Evolutionary conservation across 2,888 invertebrate genomes (phyloP), one percentile per base, ranked within the genome.

Genomic region (Troides aeacus): DNA sequence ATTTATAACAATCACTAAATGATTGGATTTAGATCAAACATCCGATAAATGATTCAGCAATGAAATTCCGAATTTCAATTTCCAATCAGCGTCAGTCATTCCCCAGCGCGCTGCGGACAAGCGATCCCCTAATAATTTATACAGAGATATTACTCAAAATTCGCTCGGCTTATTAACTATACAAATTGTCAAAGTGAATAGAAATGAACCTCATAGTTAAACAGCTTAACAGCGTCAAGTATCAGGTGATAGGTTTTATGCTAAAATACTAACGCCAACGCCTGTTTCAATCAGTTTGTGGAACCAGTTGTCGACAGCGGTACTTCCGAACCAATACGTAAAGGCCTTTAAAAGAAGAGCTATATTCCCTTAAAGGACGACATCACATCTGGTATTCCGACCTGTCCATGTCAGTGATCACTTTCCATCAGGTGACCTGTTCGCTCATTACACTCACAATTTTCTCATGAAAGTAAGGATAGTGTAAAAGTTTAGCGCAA

Each of bases 11-110:
- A 21, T 57, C n/a, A 59, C 15, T 30, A 30, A 59, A 59, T 59
- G 50, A 66, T 66, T 66, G 36, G 61, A 66, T 60, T 61, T 53
- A 61, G 66, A 66, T 66, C 53, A 61, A 66, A 66, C 61, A 66
- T 61, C 53, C 42, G 18, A 23, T 56, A 60, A 68, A 57, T 68
- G 53, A 68, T 53, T 68, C 64, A 60, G 60, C 39, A 60, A 59
- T 64, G 64, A 64, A 62, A 68, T 64, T 17, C 39, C 68, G 59
- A 68, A 64, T 64, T 64, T 64, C 64, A 68, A 68, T 64, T 68
- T 64, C 64, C 59, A 64, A 68, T 68, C 60, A 68, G 60, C 64
- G 59, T 53, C 53, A 68, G 68, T 68, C 59, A 68, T 68, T 68
- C 60, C 68, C 68, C 68, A 68, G 60, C 64, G 64, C 64, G 30